Evolutionary conservation across 2,113 vertebrate genomes (phyloP), one percentile per base, ranked within the genome.

Genomic region (Catharus bicknelli): DNA sequence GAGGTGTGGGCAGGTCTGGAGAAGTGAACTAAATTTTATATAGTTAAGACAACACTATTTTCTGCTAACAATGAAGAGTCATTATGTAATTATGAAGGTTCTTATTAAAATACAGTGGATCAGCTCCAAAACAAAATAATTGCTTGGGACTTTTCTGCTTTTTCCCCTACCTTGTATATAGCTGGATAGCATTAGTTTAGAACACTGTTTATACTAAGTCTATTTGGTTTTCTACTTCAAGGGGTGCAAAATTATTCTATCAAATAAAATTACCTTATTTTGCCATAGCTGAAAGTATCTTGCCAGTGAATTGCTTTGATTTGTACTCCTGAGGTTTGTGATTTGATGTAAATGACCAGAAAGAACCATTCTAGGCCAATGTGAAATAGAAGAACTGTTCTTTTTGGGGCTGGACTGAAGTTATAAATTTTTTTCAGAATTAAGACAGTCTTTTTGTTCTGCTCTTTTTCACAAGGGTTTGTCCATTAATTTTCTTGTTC

Each of bases 91-190:
- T 86, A 16, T 54, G 76, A 83, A 75, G 27, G 16, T 38, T 88
- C 21, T 90, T 74, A 72, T 83, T 92, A 94, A 93, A 92, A 81
- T 79, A 48, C 21, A 15, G 54, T 75, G 32, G n/a, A 82, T 61
- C 17, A 30, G 61, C 14, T 89, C 61, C 53, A 87, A 84, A 94
- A 58, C 18, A 82, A 90, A 86, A 63, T 63, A 89, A 89, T 84
- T 84, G 40, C 73, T 84, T 81, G 84, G 64, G 26, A 22, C 16
- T 81, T 93, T 93, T 25, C 38, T 83, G 25, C 9, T 4, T 86
- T 47, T 59, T 66, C 11, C 4, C 5, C 18, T 8, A 5, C 9
- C 15, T 76, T 78, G 9, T 62, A 32, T 58, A 55, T 67, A 74
- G 67, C 59, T 54, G 18, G 29, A 76, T 47, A 77, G n/a, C 27